Evolutionary conservation across 2,888 invertebrate species (phyloP), one percentile per base, ranked within the genome.

Genomic region (Scaptomyza parva): DNA sequence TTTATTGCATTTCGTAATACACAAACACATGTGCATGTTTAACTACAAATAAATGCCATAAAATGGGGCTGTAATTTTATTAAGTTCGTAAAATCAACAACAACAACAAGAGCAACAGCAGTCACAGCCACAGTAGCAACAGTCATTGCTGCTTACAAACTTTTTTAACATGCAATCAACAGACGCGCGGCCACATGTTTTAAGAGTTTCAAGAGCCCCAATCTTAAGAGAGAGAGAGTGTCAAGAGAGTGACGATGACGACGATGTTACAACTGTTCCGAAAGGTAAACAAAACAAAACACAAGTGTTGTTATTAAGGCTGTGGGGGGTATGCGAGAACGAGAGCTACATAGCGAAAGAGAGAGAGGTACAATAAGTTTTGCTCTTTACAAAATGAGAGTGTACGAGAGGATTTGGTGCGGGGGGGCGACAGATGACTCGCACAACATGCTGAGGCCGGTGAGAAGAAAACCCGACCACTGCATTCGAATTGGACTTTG

Each of bases 391-490:
- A 40, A 63, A 63, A 58, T 63, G 55, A 53, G 57, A 83, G 79
- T 72, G 74, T 74, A 30, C 57, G 65, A 37, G 59, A 33, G 63
- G 20, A 7, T n/a, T n/a, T 14, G 33, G 22, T 1, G 20, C 22
- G 14, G 52, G 28, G 70, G 55, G 47, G 58, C 18, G n/a, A 47
- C 30, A 30, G 73, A 81, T 81, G 80, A 81, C 80, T 86, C 81
- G 78, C 62, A 75, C 66, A 62, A 68, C 71, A 76, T 76, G 68
- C 60, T 72, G 64, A 52, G 62, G 70, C 28, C 66, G 73, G 50
- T 65, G 60, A 75, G 71, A 64, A 78, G 88, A 87, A 83, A 87
- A 87, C 88, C 88, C 88, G 88, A 83, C 75, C 69, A 67, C 37
- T 78, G 79, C 66, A 76, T 58, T 68, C 69, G 50, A 65, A 45